These are phyloP conservation scores for Megaustenia siamemsis DNA, from an alignment of 2,888 invertebrate genomes.

Conservation along the genomic window DNA sequence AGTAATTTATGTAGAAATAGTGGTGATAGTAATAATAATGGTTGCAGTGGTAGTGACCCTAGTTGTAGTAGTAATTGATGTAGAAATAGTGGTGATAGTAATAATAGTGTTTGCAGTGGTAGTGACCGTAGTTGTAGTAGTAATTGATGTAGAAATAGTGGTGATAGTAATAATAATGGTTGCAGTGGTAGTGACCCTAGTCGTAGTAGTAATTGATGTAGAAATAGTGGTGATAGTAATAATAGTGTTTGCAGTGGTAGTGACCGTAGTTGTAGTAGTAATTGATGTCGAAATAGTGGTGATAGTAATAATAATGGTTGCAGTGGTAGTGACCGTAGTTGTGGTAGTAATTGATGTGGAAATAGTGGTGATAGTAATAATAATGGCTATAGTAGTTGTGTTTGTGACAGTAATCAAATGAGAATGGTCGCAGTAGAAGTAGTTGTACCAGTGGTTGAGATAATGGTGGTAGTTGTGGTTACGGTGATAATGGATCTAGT, in stretches of 20 bases:
- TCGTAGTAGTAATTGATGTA: not conserved
- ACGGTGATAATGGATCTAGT: no score
- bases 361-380: not conserved
- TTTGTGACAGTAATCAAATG: not conserved
- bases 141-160: not conserved
- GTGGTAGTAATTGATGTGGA: not conserved
- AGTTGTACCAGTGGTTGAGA: not conserved
- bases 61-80: not conserved
- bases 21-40: no score
- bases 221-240: not conserved
- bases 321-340: not conserved
- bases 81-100: not conserved
- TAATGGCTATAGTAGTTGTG: not conserved
- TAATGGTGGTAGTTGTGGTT: not conserved
- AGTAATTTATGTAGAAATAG: no score
- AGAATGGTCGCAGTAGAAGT: not conserved
- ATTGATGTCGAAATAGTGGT: not conserved
- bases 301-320: not conserved
- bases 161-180: not conserved
- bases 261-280: not conserved
- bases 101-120: not conserved
- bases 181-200: not conserved
- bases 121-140: not conserved
- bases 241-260: not conserved
- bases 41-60: not conserved